Conservation (phyloP, 2,113 vertebrate species). For the Nyctibius bracteatus region DNA sequence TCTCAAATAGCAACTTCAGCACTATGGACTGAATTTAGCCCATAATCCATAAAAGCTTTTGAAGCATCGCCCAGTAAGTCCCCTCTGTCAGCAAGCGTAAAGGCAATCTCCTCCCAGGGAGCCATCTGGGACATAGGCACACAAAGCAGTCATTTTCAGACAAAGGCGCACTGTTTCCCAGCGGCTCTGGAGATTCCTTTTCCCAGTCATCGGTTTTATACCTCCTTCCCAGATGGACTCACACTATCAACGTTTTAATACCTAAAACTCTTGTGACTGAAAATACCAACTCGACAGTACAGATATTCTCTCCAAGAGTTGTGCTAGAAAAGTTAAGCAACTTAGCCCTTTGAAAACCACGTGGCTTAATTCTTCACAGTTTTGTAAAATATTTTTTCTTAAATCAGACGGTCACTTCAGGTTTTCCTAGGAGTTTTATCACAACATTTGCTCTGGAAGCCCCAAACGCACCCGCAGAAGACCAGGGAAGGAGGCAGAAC, state of each 20-base stretch:
- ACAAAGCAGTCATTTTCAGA: background rate
- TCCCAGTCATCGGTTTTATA: background rate
- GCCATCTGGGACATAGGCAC: background rate
- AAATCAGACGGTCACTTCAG: background rate
- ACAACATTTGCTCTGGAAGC: background rate
- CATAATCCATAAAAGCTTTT: slow-evolving; percentile 28
- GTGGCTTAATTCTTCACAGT: background rate
- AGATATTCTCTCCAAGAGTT: background rate
- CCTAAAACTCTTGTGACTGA: background rate
- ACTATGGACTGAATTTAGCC: background rate
- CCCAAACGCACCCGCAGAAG: background rate
- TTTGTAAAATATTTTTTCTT: background rate
- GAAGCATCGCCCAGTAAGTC: slow-evolving; percentile 1
- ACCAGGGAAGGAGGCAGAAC: background rate
- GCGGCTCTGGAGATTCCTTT: background rate
- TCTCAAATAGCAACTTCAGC: background rate
- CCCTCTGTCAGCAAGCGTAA: background rate
- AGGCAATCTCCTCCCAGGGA: background rate
- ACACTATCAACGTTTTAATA: background rate
- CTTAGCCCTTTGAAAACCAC: background rate
- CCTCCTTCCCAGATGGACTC: background rate
- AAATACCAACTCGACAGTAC: background rate
- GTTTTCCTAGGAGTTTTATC: background rate
- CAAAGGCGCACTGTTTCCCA: background rate
- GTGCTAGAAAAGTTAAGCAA: background rate